These are phyloP conservation scores for Meloe dianella DNA, from an alignment of 2,888 invertebrate species.

Conservation along the genomic window DNA sequence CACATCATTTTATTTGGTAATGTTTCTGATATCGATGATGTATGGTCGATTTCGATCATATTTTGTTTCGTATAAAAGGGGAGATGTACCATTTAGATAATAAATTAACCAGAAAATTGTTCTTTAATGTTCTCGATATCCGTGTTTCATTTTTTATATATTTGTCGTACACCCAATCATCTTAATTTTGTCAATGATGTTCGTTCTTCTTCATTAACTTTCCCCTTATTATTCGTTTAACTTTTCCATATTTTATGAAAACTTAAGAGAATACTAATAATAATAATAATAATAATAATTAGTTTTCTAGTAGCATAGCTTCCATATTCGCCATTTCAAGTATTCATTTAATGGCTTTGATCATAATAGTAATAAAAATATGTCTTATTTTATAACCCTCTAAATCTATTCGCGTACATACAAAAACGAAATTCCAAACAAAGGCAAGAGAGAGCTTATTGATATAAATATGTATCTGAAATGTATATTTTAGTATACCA, in stretches of 20 bases:
- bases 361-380: slow-evolving; percentile 26
- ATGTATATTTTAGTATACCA: slow-evolving; percentile 24
- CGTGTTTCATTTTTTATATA: slow-evolving; percentile 14
- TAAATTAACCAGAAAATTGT: slow-evolving; percentile 34
- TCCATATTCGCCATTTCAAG: slow-evolving; percentile 9
- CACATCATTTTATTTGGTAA: slow-evolving; percentile 28
- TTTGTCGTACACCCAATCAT: neutral
- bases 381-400: slow-evolving; percentile 21
- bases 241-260: slow-evolving; percentile 6
- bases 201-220: slow-evolving; percentile 3
- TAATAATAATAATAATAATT: slow-evolving; percentile 23
- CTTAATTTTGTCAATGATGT: neutral
- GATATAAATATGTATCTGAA: slow-evolving; percentile 30
- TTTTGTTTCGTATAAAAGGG: slow-evolving; percentile 33
- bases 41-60: slow-evolving; percentile 30
- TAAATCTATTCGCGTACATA: neutral
- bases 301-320: slow-evolving; percentile 20
- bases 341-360: slow-evolving; percentile 23
- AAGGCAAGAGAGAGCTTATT: slow-evolving; percentile 22
- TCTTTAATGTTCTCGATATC: slow-evolving; percentile 29
- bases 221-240: neutral
- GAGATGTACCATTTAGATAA: slow-evolving; percentile 35
- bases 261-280: neutral
- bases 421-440: slow-evolving; percentile 18
- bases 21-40: slow-evolving; percentile 29